Percentiles rank a stretch among this genome's conserved stretches.
These are phyloP conservation scores for Psephotus haematonotus DNA, from an alignment of 2,113 vertebrate species.

Conservation along the genomic window DNA sequence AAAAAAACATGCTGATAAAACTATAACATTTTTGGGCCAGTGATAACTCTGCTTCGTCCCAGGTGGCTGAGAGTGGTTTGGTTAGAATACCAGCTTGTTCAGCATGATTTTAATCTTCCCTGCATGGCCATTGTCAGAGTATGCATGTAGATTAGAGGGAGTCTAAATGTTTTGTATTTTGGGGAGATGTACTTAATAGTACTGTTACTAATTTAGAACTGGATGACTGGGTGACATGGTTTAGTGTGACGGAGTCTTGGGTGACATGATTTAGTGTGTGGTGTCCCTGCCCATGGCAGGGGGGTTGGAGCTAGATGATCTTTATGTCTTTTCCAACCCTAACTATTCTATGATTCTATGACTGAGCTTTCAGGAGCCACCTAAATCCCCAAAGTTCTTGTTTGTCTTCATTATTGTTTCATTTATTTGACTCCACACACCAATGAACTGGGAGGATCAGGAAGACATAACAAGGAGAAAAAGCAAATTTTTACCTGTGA, in stretches of 20 bases:
- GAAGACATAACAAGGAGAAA: neutral
- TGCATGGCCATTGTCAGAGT: neutral
- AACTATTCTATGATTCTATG: neutral
- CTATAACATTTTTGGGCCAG: neutral
- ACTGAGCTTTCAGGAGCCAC: neutral
- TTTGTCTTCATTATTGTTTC: neutral
- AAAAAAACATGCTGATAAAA: neutral
- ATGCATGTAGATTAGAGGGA: neutral
- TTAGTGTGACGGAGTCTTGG: neutral
- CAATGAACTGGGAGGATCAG: neutral
- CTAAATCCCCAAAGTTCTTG: neutral
- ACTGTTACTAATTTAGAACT: neutral
- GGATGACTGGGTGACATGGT: neutral
- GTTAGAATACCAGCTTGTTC: neutral
- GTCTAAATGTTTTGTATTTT: neutral
- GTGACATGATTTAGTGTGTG: neutral
- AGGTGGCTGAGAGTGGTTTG: neutral
- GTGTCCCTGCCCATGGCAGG: neutral
- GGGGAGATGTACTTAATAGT: neutral
- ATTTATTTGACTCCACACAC: neutral
- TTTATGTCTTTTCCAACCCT: neutral
- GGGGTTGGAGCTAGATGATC: neutral
- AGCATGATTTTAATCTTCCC: neutral
- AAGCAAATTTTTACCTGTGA: neutral
- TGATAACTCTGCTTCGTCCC: neutral